phyloP scores from a whole-genome alignment of 2,797 vertebrate genomes.

The Macropus fuliginosus region DNA sequence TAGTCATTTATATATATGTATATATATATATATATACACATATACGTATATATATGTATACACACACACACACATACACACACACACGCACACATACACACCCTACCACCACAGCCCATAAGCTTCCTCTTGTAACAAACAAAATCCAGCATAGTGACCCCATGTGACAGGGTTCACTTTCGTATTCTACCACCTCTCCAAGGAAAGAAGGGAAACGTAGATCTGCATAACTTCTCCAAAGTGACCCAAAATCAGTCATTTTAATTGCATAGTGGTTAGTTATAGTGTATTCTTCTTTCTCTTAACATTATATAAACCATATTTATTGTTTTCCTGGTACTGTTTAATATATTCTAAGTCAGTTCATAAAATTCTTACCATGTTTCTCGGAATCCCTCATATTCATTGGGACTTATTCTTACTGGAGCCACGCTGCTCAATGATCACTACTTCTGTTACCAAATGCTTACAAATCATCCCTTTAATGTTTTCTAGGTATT shows the following conservation, averaged over 20 bases:
- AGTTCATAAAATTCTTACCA: background rate
- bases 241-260: background rate
- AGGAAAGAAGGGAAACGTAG: background rate
- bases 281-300: background rate
- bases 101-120: background rate
- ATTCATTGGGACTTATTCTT: background rate
- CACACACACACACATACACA: too few species aligned
- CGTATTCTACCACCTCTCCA: background rate
- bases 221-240: background rate
- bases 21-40: background rate
- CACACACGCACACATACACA: too few species aligned
- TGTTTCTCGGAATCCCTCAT: background rate
- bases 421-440: background rate
- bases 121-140: background rate
- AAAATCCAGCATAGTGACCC: background rate
- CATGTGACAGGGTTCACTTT: background rate
- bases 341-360: background rate
- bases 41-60: too few species aligned
- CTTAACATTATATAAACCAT: background rate
- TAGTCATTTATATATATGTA: background rate
- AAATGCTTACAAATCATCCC: background rate
- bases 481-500: background rate
- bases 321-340: background rate
- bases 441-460: background rate
- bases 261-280: background rate